Evolutionary conservation across 2,113 vertebrate species (phyloP).

Genomic region (Lagenorhynchus albirostris): DNA sequence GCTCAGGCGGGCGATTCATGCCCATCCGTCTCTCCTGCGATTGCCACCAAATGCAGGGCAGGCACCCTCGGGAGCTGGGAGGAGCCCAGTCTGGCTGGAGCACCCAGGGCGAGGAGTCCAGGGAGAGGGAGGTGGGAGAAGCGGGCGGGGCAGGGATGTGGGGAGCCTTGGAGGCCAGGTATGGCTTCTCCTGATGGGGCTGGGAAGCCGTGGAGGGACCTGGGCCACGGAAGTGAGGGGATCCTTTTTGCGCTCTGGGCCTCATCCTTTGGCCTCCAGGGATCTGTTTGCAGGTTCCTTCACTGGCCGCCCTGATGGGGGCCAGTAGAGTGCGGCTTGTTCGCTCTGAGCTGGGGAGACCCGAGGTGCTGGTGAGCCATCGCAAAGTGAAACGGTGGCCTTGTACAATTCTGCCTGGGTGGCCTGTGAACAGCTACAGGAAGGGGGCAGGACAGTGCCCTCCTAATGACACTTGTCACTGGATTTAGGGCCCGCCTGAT

Average conservation of each 20-base stretch:
- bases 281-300: neutral
- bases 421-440: neutral
- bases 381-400: neutral
- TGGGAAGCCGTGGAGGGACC: neutral
- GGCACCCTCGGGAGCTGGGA: accelerated
- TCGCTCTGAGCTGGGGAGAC: neutral
- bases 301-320: neutral
- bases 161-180: neutral
- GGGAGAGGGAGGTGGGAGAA: neutral
- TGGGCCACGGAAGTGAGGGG: accelerated
- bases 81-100: neutral
- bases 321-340: neutral
- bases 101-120: accelerated
- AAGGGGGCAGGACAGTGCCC: accelerated
- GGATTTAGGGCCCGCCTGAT: neutral
- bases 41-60: no score
- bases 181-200: neutral
- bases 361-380: accelerated
- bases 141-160: accelerated
- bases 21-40: neutral
- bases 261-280: neutral
- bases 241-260: neutral
- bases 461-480: neutral
- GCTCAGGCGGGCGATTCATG: accelerated
- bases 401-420: accelerated